These are phyloP conservation scores for Drosophila pandora DNA, from an alignment of 1,140 invertebrate genomes.

Conservation along the genomic window DNA sequence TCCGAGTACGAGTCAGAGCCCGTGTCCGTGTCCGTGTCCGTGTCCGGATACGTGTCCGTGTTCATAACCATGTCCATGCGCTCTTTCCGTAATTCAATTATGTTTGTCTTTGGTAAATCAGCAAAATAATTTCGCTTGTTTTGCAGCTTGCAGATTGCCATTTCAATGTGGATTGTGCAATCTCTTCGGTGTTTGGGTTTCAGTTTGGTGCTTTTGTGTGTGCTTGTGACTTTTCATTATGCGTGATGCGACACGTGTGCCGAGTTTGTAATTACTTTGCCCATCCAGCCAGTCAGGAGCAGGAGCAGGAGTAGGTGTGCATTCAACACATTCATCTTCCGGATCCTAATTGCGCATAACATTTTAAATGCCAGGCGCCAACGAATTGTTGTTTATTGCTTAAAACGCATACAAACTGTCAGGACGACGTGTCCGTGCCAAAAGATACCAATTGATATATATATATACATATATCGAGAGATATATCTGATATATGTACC, in stretches of 20 bases:
- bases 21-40: constrained; percentile 7
- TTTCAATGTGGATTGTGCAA: constrained; percentile 44
- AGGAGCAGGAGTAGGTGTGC: not conserved
- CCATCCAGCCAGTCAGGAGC: not conserved
- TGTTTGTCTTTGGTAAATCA: constrained; percentile 80
- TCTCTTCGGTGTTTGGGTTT: constrained; percentile 1
- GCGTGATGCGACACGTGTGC: constrained; percentile 49
- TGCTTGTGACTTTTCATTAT: constrained; percentile 51
- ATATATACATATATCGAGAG: not conserved
- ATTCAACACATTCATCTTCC: constrained; percentile 44
- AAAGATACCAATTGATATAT: not conserved
- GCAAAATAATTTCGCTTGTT: constrained; percentile 74
- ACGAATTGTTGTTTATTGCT: constrained; percentile 49
- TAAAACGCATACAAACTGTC: constrained; percentile 28
- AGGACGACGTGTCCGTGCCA: constrained; percentile 1
- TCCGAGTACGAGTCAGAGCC: not conserved
- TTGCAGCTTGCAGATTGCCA: constrained; percentile 53
- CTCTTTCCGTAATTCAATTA: constrained; percentile 76
- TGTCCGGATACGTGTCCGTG: constrained; percentile 33
- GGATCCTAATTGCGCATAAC: constrained; percentile 54
- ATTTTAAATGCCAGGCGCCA: constrained; percentile 50
- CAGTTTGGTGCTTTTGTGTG: not conserved
- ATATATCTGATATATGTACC: not conserved
- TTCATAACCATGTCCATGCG: constrained; percentile 35
- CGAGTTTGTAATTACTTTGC: constrained; percentile 42